phyloP scores from a whole-genome alignment of 2,888 invertebrate species.

The Linnaemya tessellans region DNA sequence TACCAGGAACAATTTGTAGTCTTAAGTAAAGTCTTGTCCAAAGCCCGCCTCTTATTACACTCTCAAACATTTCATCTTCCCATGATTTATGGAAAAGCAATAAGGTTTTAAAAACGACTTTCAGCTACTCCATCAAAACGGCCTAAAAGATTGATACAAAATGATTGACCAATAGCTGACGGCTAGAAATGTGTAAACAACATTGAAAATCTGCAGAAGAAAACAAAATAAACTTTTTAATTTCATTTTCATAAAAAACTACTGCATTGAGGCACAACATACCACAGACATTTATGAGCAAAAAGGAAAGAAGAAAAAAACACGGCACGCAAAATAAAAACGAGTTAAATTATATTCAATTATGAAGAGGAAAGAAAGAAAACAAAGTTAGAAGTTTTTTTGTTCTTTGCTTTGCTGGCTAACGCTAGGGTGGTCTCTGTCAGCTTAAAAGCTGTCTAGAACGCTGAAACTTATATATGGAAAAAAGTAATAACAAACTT shows the following conservation, averaged over 20 bases:
- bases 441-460: conserved; percentile 35
- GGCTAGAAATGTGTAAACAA: conserved; percentile 69
- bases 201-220: conserved; percentile 45
- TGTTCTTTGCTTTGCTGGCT: conserved; percentile 15
- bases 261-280: conserved; percentile 47
- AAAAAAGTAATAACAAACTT: conserved; percentile 53
- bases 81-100: conserved; percentile 67
- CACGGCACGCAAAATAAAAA: conserved; percentile 44
- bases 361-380: conserved; percentile 50
- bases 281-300: conserved; percentile 38
- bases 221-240: conserved; percentile 54
- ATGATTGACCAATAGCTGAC: conserved; percentile 72
- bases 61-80: conserved; percentile 45
- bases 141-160: conserved; percentile 61
- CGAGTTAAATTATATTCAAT: conserved; percentile 71
- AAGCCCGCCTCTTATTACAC: conserved; percentile 57
- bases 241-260: conserved; percentile 63
- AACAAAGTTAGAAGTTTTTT: conserved; percentile 40
- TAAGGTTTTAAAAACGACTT: conserved; percentile 54
- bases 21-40: conserved; percentile 16
- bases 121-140: conserved; percentile 39
- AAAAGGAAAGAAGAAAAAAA: conserved; percentile 15
- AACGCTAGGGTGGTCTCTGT: conserved; percentile 66
- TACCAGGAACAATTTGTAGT: not conserved
- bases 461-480: not conserved